Percentiles rank a stretch among this genome's conserved stretches.
These are phyloP conservation scores for Trachythela sp. DNA, from an alignment of 64 coral and sea anemone genomes.

Conservation along the genomic window DNA sequence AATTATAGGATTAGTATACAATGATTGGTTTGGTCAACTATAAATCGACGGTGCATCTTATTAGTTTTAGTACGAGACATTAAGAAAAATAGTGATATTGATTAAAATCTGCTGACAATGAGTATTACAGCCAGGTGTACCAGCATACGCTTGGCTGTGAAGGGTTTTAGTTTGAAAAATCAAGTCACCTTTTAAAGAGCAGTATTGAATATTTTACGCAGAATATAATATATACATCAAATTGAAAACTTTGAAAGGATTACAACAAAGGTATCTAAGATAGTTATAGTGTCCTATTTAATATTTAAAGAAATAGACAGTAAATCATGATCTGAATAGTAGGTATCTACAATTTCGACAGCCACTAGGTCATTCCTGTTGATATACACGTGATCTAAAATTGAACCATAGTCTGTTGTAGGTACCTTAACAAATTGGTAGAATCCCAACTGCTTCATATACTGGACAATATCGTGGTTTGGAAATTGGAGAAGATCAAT, in stretches of 20 bases:
- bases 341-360: constrained; percentile 6
- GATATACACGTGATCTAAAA: not conserved
- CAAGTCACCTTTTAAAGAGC: not conserved
- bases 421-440: not conserved
- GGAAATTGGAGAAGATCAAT: not conserved
- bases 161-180: not conserved
- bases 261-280: not conserved
- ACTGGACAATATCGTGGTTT: not conserved
- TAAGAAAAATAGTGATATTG: not conserved
- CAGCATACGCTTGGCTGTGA: not conserved
- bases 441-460: not conserved
- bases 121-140: not conserved
- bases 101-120: not conserved
- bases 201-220: not conserved
- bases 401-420: not conserved
- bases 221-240: not conserved
- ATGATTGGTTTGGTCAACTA: too few relatives aligned
- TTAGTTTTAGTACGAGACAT: not conserved
- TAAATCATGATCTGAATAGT: constrained; percentile 1
- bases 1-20: not conserved
- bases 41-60: not conserved
- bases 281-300: not conserved
- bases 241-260: not conserved
- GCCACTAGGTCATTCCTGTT: not conserved
- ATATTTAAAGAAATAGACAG: not conserved